phyloP scores from a whole-genome alignment of 2,888 invertebrate genomes.

The Lepetodrilus schrolli region DNA sequence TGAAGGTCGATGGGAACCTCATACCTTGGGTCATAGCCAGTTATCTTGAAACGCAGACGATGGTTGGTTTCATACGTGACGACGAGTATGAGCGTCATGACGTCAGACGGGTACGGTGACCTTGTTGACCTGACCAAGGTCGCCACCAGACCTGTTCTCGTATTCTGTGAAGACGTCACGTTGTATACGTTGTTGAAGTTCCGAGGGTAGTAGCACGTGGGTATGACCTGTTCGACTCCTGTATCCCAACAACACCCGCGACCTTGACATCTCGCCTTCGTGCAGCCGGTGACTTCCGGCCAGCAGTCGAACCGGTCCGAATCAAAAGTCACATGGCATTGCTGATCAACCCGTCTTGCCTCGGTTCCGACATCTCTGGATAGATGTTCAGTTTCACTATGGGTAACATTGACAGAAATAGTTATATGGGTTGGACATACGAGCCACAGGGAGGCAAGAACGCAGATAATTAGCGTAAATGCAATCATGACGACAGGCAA shows the following conservation, averaged over 20 bases:
- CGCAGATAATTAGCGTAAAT: neutral
- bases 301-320: conserved; percentile 43
- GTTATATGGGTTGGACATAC: neutral
- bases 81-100: neutral
- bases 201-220: conserved; percentile 39
- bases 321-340: neutral
- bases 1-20: conserved; percentile 61
- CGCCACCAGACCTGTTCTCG: neutral
- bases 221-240: conserved; percentile 26
- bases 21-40: conserved; percentile 56
- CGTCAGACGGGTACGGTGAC: conserved; percentile 5
- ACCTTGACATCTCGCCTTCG: conserved; percentile 31
- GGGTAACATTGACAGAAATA: neutral
- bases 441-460: neutral
- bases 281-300: conserved; percentile 32
- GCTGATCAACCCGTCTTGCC: neutral
- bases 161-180: neutral
- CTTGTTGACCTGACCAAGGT: neutral
- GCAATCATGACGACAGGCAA: neutral
- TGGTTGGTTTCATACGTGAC: conserved; percentile 14
- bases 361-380: neutral
- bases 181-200: conserved; percentile 8
- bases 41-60: neutral
- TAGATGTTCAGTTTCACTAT: neutral
- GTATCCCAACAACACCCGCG: conserved; percentile 42